phyloP scores from a whole-genome alignment of 2,113 vertebrate species.

The Anolis sagrei region DNA sequence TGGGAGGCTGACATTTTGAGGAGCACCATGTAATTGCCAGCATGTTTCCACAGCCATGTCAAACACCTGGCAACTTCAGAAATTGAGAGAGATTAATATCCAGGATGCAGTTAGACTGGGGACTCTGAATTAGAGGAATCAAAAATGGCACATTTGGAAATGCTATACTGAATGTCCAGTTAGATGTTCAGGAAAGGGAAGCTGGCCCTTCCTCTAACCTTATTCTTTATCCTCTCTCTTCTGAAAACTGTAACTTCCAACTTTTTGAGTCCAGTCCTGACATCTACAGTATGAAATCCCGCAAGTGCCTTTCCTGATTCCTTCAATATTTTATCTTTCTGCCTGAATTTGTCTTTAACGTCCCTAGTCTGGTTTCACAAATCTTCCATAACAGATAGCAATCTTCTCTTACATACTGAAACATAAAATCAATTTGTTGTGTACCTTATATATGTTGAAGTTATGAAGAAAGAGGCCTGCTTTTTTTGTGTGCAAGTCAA shows the following conservation, averaged over 20 bases:
- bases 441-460: not conserved
- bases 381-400: no score
- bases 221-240: not conserved
- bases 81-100: no score
- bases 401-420: not conserved
- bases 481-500: not conserved
- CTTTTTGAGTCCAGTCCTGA: not conserved
- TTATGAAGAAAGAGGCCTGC: not conserved
- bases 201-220: not conserved
- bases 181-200: not conserved
- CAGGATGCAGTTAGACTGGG: no score
- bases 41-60: not conserved
- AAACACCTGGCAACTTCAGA: not conserved
- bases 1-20: not conserved
- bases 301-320: no score
- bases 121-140: no score
- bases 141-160: no score
- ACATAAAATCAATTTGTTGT: not conserved
- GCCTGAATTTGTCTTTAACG: no score
- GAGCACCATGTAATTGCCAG: no score
- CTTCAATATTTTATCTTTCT: no score
- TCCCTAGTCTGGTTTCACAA: no score
- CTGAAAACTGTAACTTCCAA: not conserved
- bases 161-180: not conserved
- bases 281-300: not conserved